Evolutionary conservation across 2,113 vertebrate species (phyloP), one percentile per base, ranked within the genome.

Genomic region (Notarius quadriscutis): DNA sequence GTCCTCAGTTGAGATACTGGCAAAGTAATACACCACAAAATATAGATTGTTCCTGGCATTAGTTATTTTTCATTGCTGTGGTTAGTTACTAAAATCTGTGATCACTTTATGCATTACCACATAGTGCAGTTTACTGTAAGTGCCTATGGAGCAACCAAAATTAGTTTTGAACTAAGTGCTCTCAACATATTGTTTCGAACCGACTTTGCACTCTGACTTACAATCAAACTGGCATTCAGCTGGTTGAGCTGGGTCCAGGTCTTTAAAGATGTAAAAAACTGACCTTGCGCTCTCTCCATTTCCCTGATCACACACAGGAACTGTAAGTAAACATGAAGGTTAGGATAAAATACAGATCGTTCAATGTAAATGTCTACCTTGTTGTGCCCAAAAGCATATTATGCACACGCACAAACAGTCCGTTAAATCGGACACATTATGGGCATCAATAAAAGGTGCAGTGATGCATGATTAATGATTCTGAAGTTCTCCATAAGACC

Each of bases 381-480:
- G 25, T 18, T 51, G 12, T 50, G 34, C 55, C 62, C 20, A 62
- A 48, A 85, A 85, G 75, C 60, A 55, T 86, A 60, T 30, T 3
- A 18, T 20, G 34, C 5, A 22, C 18, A 10, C 10, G 27, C 4
- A 15, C 14, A 62, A 12, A 81, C 34, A 48, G 18, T 67, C 41
- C 48, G 18, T 87, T 84, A 82, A 81, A 63, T 48, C 75, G 10
- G 14, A 18, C 5, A 9, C 4, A 51, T 20, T 60, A 67, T 51
- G 62, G 81, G 81, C 27, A 62, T 41, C 67, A 67, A 83, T 83
- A 83, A 83, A 83, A 65, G 20, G 78, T 82, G 77, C 83, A 87
- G 60, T 22, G 71, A 80, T 88, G 89, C 84, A 14, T 89, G 80
- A 62, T 86, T 86, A 88, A 88, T 75, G 8, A 30, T 74, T 58